phyloP scores from a whole-genome alignment of 2,113 vertebrate genomes.

The Varanus komodoensis region DNA sequence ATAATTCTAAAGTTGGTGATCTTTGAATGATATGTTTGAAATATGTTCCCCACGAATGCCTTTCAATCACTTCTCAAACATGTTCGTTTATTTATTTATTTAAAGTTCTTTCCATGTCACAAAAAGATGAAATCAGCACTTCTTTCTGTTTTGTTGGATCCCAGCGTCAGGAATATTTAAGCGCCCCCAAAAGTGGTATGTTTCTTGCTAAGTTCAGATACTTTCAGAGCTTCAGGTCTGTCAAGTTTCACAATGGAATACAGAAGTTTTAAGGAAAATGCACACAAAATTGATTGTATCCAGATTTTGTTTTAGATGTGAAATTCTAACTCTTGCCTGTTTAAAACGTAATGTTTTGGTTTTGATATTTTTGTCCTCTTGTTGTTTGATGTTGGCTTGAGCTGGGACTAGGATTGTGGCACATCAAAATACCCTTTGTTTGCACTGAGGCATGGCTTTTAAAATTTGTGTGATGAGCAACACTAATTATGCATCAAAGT shows the following conservation, averaged over 20 bases:
- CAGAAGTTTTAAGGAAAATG: background rate
- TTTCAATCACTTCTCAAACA: background rate
- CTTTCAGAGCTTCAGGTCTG: background rate
- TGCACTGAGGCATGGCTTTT: background rate
- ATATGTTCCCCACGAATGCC: background rate
- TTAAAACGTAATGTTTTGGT: background rate
- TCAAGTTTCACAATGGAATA: background rate
- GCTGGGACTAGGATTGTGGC: background rate
- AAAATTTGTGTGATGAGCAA: background rate
- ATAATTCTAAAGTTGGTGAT: background rate
- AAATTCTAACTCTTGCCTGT: background rate
- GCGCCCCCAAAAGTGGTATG: background rate
- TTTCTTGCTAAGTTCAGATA: background rate
- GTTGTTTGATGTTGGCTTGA: background rate
- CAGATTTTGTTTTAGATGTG: background rate
- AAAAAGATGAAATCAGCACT: conserved; percentile 5
- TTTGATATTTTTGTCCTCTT: background rate
- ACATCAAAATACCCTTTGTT: background rate
- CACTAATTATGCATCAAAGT: background rate
- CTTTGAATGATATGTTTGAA: background rate
- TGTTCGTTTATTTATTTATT: too few relatives aligned
- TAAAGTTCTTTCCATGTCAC: background rate
- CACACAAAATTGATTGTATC: background rate
- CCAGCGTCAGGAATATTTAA: background rate
- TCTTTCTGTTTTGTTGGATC: background rate